Evolutionary conservation across 2,888 invertebrate species (phyloP).

Genomic region (Drosophila maculinotata): DNA sequence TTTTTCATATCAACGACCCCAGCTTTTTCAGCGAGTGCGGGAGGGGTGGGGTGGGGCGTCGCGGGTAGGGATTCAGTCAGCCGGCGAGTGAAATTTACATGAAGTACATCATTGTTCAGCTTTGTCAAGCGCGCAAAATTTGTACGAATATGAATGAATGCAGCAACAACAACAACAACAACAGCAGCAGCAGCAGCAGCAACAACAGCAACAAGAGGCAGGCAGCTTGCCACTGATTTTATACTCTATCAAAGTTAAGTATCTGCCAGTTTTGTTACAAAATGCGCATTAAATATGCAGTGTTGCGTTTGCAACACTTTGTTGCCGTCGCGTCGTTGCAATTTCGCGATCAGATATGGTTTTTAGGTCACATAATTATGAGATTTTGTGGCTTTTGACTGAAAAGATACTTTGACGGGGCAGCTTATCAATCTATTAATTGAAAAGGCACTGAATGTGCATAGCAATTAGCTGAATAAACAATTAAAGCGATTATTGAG

Average conservation of each 20-base stretch:
- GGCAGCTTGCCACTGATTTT: conserved; percentile 19
- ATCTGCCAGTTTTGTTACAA: conserved; percentile 10
- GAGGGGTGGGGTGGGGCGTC: not conserved
- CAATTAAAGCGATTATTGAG: not conserved
- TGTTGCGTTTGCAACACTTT: conserved; percentile 19
- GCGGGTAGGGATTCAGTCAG: conserved; percentile 57
- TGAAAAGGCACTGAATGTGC: not conserved
- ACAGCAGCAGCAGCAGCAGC: conserved; percentile 20
- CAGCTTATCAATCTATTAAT: conserved; percentile 11
- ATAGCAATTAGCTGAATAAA: conserved; percentile 3
- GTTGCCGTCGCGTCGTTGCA: too few species aligned
- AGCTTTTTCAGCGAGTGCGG: conserved; percentile 10
- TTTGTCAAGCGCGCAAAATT: conserved; percentile 83
- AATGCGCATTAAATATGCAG: conserved; percentile 25
- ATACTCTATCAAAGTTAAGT: conserved; percentile 47
- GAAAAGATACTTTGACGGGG: conserved; percentile 7
- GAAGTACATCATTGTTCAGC: conserved; percentile 81
- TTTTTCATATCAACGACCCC: conserved; percentile 75
- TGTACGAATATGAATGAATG: conserved; percentile 81
- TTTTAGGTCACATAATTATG: conserved; percentile 22
- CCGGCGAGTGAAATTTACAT: conserved; percentile 78
- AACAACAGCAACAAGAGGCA: conserved; percentile 18
- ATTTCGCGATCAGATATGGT: conserved; percentile 8
- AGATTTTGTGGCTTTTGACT: not conserved
- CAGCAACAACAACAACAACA: conserved; percentile 40